These are phyloP conservation scores for Lasiurus borealis DNA, from an alignment of 2,113 vertebrate genomes.

Conservation along the genomic window DNA sequence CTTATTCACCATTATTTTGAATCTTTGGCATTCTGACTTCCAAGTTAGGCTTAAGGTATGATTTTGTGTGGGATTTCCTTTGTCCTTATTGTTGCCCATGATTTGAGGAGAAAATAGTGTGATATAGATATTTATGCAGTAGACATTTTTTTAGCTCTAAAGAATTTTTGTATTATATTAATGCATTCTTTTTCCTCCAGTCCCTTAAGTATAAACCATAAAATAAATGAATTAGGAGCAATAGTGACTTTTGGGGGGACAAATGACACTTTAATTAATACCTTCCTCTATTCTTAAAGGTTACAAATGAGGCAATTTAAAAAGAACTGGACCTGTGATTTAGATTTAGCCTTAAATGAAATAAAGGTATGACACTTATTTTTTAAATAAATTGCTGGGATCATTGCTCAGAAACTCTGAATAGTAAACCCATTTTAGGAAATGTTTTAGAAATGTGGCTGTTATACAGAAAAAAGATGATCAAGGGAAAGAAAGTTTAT, in stretches of 20 bases:
- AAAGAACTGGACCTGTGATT: conserved; percentile 83
- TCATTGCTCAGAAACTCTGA: conserved; percentile 8
- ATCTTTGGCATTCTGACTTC: neutral
- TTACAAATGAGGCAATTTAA: conserved; percentile 79
- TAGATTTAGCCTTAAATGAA: conserved; percentile 85
- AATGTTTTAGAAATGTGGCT: conserved; percentile 43
- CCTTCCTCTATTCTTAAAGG: conserved; percentile 80
- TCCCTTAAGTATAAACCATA: conserved; percentile 9
- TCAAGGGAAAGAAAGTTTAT: conserved; percentile 34
- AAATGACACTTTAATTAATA: conserved; percentile 17
- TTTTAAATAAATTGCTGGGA: conserved; percentile 7
- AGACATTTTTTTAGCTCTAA: conserved; percentile 11
- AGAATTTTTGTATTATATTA: conserved; percentile 22
- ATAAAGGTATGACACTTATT: conserved; percentile 86
- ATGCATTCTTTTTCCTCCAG: neutral
- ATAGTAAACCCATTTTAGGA: neutral
- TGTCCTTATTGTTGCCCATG: neutral
- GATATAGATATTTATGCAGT: neutral
- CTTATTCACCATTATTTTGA: conserved; percentile 16
- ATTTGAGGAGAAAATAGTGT: neutral
- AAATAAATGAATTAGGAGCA: conserved; percentile 2
- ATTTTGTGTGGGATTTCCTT: neutral
- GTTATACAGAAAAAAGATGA: conserved; percentile 9
- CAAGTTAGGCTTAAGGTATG: neutral
- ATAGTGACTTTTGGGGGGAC: neutral